Evolutionary conservation across 1,140 invertebrate species (phyloP).

Genomic region (Drosophila suzukii): DNA sequence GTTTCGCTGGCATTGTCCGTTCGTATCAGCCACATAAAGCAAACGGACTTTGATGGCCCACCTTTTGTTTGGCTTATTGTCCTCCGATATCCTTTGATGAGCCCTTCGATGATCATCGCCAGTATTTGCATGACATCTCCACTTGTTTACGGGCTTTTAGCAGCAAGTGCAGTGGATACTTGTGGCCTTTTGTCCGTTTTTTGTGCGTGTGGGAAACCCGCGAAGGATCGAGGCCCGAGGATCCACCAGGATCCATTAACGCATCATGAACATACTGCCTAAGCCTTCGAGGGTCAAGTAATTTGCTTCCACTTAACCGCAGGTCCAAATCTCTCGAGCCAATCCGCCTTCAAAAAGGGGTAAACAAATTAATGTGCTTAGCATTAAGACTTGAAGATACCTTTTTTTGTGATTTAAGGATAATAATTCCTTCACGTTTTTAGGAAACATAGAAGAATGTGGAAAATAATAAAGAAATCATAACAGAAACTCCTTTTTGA

Average conservation of each 20-base stretch:
- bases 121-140: constrained; percentile 63
- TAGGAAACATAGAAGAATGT: too few relatives aligned
- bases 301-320: constrained; percentile 61
- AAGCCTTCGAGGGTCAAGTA: constrained; percentile 12
- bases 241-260: constrained; percentile 9
- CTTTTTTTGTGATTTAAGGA: neutral
- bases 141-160: constrained; percentile 1
- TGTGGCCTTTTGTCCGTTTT: neutral
- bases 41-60: constrained; percentile 32
- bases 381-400: neutral
- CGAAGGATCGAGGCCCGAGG: neutral
- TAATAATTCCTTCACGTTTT: too few relatives aligned
- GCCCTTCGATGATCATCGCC: constrained; percentile 53
- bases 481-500: too few relatives aligned
- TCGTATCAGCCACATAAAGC: constrained; percentile 31
- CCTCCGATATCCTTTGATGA: constrained; percentile 50
- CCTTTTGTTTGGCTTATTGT: constrained; percentile 63
- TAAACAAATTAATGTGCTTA: neutral
- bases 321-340: constrained; percentile 30
- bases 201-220: constrained; percentile 19
- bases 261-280: constrained; percentile 6
- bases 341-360: neutral
- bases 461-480: too few relatives aligned
- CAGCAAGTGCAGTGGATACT: constrained; percentile 19
- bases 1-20: constrained; percentile 57